A percentile compares a stretch with the other conserved stretches of the same genome.
These are phyloP conservation scores for Bursaphelenchus mucronatus DNA, from an alignment of 1,140 invertebrate species.

Conservation along the genomic window DNA sequence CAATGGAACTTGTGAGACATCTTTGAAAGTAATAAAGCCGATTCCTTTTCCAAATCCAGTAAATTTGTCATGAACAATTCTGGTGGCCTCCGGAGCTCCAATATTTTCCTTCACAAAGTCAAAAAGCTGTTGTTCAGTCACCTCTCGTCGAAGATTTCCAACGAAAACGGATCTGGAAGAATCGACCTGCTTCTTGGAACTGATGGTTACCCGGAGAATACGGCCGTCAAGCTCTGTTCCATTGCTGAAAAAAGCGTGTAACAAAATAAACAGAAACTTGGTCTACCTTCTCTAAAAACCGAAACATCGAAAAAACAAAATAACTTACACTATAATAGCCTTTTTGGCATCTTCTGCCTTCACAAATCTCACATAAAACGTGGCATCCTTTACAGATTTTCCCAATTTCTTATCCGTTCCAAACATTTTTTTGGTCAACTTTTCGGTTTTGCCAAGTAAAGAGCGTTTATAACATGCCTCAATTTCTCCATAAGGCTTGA, in stretches of 20 bases:
- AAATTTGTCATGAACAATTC: constrained; percentile 6
- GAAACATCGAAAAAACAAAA: neutral
- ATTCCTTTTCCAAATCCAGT: constrained; percentile 8
- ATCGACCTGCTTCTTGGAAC: constrained; percentile 11
- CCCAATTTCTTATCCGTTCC: constrained; percentile 4
- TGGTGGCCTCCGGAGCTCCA: constrained; percentile 3
- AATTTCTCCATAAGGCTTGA: constrained; percentile 11
- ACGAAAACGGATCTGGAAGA: constrained; percentile 7
- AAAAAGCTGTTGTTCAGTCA: neutral
- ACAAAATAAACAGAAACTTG: neutral
- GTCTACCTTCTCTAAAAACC: neutral
- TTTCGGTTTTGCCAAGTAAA: constrained; percentile 9
- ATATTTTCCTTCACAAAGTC: constrained; percentile 14
- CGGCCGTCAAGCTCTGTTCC: constrained; percentile 1
- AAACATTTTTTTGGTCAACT: constrained; percentile 16
- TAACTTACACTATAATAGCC: neutral
- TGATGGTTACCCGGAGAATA: constrained; percentile 1
- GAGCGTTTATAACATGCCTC: constrained; percentile 13
- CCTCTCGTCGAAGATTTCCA: constrained; percentile 6
- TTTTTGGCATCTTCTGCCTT: constrained; percentile 14
- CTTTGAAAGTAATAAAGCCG: constrained; percentile 18
- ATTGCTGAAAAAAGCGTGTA: constrained; percentile 2
- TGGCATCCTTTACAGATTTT: constrained; percentile 7
- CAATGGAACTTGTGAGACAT: neutral
- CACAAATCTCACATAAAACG: constrained; percentile 8